A percentile compares a stretch with the other conserved stretches of the same genome.
Evolutionary conservation across 2,797 vertebrate species (phyloP).

Genomic region (Chaetophractus vellerosus): DNA sequence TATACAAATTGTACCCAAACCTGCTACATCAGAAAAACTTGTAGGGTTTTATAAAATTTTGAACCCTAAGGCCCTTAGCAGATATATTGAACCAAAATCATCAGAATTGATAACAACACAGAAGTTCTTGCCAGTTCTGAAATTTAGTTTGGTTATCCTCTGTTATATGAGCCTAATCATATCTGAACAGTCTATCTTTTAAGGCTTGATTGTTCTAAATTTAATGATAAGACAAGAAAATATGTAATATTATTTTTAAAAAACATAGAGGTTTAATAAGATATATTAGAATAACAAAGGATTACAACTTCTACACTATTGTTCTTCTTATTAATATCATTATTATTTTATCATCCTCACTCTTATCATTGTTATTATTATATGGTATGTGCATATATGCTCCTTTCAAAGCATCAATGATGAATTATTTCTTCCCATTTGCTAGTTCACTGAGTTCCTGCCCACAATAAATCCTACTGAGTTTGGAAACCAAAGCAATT

Average conservation of each 20-base stretch:
- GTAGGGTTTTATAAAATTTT: conserved; percentile 18
- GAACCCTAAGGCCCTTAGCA: not conserved
- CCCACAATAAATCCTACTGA: not conserved
- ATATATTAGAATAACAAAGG: not conserved
- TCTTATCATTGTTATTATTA: not conserved
- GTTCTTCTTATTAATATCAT: not conserved
- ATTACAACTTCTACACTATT: not conserved
- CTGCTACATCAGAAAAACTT: not conserved
- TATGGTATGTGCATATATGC: not conserved
- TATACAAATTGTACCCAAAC: not conserved
- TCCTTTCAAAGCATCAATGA: not conserved
- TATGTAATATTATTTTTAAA: not conserved
- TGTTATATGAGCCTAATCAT: not conserved
- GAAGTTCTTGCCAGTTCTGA: not conserved
- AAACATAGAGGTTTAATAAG: not conserved
- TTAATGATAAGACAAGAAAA: not conserved
- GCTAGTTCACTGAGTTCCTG: not conserved
- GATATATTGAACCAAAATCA: not conserved
- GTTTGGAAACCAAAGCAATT: not conserved
- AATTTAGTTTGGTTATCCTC: not conserved
- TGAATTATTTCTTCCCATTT: not conserved
- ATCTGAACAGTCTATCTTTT: not conserved
- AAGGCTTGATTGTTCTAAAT: not conserved
- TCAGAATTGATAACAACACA: not conserved
- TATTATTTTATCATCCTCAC: not conserved